Conservation (phyloP, 2,797 vertebrate genomes). For the Coendou prehensilis region DNA sequence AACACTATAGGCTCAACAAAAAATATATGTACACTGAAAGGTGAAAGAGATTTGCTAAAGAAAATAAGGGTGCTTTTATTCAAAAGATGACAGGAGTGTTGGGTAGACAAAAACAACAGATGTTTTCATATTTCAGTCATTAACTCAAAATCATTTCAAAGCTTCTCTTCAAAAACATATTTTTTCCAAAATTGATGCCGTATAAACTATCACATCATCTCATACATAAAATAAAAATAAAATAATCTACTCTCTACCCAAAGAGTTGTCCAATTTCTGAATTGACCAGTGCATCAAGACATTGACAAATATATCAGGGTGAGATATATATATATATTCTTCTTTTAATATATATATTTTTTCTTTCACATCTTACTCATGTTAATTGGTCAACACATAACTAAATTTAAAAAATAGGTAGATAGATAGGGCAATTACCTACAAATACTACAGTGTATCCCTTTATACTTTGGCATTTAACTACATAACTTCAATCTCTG, state of each 20-base stretch:
- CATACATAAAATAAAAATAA: not conserved
- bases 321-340: too few species aligned
- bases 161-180: not conserved
- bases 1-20: not conserved
- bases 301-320: not conserved
- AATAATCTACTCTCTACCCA: not conserved
- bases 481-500: not conserved
- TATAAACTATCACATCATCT: not conserved
- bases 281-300: too few species aligned
- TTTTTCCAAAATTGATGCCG: not conserved
- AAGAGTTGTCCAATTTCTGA: not conserved
- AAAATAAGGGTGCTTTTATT: not conserved
- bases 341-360: not conserved
- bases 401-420: too few species aligned
- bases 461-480: not conserved
- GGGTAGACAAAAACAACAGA: not conserved
- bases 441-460: too few species aligned
- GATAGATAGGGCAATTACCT: too few species aligned
- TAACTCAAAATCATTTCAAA: not conserved
- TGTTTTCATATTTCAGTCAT: not conserved
- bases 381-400: not conserved
- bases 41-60: not conserved
- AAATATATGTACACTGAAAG: not conserved
- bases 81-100: not conserved
- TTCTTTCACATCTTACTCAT: not conserved